These are phyloP conservation scores for Drosophila sordidula DNA, from an alignment of 2,888 invertebrate genomes.

Conservation along the genomic window DNA sequence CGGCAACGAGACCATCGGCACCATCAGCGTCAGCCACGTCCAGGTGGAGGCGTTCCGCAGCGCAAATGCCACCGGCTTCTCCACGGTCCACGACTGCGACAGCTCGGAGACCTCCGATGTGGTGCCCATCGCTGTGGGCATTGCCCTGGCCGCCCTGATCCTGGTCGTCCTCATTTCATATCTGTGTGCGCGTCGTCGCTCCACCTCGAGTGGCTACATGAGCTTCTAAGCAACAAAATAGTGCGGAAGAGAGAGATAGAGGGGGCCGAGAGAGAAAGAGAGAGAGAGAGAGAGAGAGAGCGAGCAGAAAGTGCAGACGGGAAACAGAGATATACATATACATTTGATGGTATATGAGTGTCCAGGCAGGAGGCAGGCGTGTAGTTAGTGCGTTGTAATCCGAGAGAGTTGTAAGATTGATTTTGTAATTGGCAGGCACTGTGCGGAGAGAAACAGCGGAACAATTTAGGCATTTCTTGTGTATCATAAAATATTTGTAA, in stretches of 20 bases:
- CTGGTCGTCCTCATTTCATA: constrained; percentile 96
- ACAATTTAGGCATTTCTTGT: constrained; percentile 51
- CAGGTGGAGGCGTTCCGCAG: constrained; percentile 91
- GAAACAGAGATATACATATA: neutral
- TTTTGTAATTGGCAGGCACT: constrained; percentile 73
- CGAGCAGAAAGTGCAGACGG: neutral
- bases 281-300: neutral
- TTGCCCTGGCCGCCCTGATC: constrained; percentile 90
- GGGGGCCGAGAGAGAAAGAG: neutral
- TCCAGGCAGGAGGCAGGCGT: constrained; percentile 4
- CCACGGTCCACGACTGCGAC: constrained; percentile 90
- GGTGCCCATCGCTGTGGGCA: constrained; percentile 98
- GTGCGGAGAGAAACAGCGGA: constrained; percentile 17
- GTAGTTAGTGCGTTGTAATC: constrained; percentile 50
- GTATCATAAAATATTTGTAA: constrained; percentile 25
- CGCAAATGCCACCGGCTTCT: constrained; percentile 87
- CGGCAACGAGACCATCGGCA: constrained; percentile 82
- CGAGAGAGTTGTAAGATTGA: constrained; percentile 80
- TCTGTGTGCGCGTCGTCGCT: constrained; percentile 94
- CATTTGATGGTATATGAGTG: constrained; percentile 9
- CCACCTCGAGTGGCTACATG: constrained; percentile 92
- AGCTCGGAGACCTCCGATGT: constrained; percentile 92
- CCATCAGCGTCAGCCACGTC: constrained; percentile 87
- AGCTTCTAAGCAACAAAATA: constrained; percentile 56
- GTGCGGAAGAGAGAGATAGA: neutral